phyloP scores from a whole-genome alignment of 1,140 invertebrate genomes.

The Trigoniulus corallinus region DNA sequence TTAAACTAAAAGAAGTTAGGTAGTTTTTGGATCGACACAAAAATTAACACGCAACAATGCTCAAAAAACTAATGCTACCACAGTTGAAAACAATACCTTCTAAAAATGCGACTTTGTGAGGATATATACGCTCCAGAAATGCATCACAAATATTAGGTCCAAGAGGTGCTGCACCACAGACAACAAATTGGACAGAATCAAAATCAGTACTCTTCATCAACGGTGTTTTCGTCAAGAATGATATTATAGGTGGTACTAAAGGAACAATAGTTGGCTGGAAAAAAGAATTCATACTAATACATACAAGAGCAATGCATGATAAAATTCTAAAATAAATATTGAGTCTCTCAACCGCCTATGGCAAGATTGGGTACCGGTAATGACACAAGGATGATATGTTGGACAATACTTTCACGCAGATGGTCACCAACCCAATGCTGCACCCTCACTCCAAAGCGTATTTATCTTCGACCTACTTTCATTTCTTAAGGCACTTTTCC shows the following conservation, averaged over 20 bases:
- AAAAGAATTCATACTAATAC: conserved; percentile 1
- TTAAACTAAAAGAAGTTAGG: too few species aligned
- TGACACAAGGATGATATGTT: background rate
- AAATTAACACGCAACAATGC: background rate
- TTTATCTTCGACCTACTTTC: too few species aligned
- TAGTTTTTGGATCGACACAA: background rate
- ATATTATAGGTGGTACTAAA: conserved; percentile 36
- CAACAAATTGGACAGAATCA: conserved; percentile 30
- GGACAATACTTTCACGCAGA: too few species aligned
- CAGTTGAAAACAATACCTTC: conserved; percentile 5
- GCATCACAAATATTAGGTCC: background rate
- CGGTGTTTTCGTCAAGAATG: conserved; percentile 46
- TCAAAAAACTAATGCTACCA: background rate
- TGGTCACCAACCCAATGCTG: too few species aligned
- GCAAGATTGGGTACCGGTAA: background rate
- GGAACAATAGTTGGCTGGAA: conserved; percentile 22
- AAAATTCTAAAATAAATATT: too few species aligned
- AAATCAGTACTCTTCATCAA: conserved; percentile 40
- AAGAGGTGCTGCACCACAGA: conserved; percentile 54
- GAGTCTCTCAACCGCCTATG: too few species aligned
- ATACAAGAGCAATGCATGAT: background rate
- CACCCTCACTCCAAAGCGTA: too few species aligned
- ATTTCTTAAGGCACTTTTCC: too few species aligned
- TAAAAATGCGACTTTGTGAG: background rate
- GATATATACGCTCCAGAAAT: conserved; percentile 5